phyloP scores from a whole-genome alignment of 2,888 invertebrate species.

The Resseliella maxima region DNA sequence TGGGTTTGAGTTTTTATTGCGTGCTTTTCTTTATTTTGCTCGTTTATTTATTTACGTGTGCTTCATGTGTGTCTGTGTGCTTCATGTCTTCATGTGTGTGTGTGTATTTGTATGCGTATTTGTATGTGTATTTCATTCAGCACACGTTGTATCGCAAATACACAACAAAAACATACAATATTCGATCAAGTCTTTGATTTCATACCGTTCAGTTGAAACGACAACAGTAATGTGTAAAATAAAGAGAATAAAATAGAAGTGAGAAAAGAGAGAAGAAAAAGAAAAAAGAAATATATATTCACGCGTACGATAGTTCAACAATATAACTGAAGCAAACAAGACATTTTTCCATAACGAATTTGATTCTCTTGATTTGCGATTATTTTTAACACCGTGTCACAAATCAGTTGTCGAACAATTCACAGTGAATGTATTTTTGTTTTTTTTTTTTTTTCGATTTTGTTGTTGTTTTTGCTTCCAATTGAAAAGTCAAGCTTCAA shows the following conservation, averaged over 20 bases:
- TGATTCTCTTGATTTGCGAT: background rate
- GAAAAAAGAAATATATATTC: background rate
- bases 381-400: background rate
- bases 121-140: background rate
- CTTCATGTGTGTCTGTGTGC: too few relatives aligned
- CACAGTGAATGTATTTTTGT: too few relatives aligned
- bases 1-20: background rate
- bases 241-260: background rate
- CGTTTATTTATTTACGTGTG: background rate
- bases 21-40: background rate
- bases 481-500: background rate
- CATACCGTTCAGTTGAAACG: background rate
- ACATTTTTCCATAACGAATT: background rate
- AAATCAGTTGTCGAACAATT: too few relatives aligned
- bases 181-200: background rate
- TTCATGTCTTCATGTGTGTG: too few relatives aligned
- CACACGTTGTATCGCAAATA: background rate
- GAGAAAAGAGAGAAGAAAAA: background rate
- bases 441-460: background rate
- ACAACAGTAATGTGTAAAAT: background rate
- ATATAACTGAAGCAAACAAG: background rate
- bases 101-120: too few relatives aligned
- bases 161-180: background rate
- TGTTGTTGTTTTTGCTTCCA: background rate
- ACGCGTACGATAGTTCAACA: conserved; percentile 1